Percentiles rank a stretch among this genome's conserved stretches.
phyloP scores from a whole-genome alignment of 2,113 vertebrate genomes.

The Nothoprocta pentlandii region DNA sequence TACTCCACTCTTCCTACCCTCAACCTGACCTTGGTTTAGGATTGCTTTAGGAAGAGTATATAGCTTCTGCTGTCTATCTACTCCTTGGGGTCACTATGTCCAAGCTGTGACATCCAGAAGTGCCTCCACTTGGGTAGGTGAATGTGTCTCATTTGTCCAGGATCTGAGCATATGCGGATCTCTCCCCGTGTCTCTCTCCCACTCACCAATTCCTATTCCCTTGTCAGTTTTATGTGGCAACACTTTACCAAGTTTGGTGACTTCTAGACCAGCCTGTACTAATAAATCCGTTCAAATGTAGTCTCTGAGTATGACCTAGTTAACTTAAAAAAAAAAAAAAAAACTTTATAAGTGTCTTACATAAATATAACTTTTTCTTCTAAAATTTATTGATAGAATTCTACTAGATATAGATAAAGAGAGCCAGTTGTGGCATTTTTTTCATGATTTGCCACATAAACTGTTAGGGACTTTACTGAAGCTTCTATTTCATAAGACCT shows the following conservation, averaged over 20 bases:
- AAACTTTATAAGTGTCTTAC: background rate
- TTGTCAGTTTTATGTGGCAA: background rate
- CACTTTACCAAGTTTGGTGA: background rate
- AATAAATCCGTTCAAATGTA: background rate
- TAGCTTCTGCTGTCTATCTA: background rate
- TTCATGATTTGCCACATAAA: background rate
- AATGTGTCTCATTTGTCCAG: background rate
- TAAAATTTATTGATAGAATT: background rate
- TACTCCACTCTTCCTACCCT: background rate
- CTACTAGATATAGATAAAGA: background rate
- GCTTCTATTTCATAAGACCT: background rate
- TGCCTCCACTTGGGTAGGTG: background rate
- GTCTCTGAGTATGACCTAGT: background rate
- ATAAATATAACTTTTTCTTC: background rate
- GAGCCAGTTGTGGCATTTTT: background rate
- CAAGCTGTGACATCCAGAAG: background rate
- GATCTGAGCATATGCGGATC: background rate
- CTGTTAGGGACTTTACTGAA: background rate
- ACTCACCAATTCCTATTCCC: background rate
- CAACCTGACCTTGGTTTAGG: background rate
- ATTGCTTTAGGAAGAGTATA: background rate
- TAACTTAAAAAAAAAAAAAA: background rate
- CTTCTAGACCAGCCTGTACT: background rate
- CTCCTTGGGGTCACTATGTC: background rate
- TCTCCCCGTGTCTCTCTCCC: background rate